Evolutionary conservation across 2,113 vertebrate species (phyloP), one percentile per base, ranked within the genome.

Genomic region (Eptatretus burgeri): DNA sequence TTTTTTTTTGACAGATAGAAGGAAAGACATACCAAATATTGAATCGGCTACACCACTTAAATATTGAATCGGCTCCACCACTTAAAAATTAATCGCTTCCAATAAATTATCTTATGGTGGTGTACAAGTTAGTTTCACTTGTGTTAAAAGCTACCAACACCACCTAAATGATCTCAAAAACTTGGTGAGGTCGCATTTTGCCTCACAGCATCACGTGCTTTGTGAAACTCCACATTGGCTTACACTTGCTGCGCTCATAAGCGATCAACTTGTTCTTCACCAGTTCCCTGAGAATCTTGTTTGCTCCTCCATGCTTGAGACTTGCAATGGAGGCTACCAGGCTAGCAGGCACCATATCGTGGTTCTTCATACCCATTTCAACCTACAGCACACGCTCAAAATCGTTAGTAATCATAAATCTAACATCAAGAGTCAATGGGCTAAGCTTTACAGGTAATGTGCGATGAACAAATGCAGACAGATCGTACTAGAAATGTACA

Each of bases 281-380:
- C 19, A 95, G 68, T 68, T 93, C 91, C 71, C 81, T 75, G 68
- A 98, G 73, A 67, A 91, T 68, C 74, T 98, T 98, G 70, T 88
- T 93, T 72, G 84, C 89, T 62, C 91, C 91, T 4, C 91, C 89
- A 1, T 94, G 86, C 74, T 80, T 93, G 66, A 98, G 82, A 68
- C 76, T 85, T n/a, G 89, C 87, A 68, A 93, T 94, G 14, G 91
- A 87, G 41, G 87, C 78, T 65, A 86, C 72, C 56, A 98, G 78
- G 74, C 82, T 85, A 63, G 80, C 75, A 51, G 89, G 86, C 63
- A 93, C 91, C 20, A 94, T 82, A 73, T 95, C 91, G 69, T 94
- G 89, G 73, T 94, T 98, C 73, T 93, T 95, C 91, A 93, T 95
- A 49, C 89, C 89, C 91, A 98, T 98, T 76, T 98, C 91, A 70